A percentile compares a stretch with the other conserved stretches of the same genome.
Conservation (phyloP, 2,888 invertebrate species). For the Lobophora halterata region DNA sequence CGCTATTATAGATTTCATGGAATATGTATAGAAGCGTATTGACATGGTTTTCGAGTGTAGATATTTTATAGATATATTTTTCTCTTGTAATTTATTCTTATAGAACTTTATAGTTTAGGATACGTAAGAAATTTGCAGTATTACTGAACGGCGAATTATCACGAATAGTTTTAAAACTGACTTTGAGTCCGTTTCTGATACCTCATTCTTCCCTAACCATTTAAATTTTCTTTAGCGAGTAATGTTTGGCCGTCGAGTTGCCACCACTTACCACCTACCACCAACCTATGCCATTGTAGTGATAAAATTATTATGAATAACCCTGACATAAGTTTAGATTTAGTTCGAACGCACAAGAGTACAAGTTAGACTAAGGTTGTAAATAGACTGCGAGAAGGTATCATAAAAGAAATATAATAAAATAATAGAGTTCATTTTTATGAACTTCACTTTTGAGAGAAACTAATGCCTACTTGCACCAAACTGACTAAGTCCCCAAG, state of each 20-base stretch:
- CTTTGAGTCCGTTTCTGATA: constrained; percentile 22
- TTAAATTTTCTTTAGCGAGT: constrained; percentile 21
- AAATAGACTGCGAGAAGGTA: constrained; percentile 15
- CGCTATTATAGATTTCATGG: constrained; percentile 10
- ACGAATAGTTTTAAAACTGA: constrained; percentile 14
- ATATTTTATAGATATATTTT: constrained; percentile 28
- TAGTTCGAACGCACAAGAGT: constrained; percentile 58
- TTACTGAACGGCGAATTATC: constrained; percentile 23
- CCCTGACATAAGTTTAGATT: constrained; percentile 32
- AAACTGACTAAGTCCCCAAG: too few species aligned
- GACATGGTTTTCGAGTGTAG: constrained; percentile 26
- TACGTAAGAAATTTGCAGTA: constrained; percentile 29
- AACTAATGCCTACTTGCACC: too few species aligned
- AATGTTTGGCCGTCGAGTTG: constrained; percentile 18
- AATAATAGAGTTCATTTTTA: too few species aligned
- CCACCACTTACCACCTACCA: too few species aligned
- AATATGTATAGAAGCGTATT: constrained; percentile 17
- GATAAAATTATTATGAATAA: constrained; percentile 41
- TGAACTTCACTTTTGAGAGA: too few species aligned
- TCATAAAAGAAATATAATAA: too few species aligned
- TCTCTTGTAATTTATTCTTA: constrained; percentile 30
- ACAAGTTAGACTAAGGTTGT: constrained; percentile 65
- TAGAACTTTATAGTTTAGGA: constrained; percentile 21
- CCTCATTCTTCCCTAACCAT: constrained; percentile 20
- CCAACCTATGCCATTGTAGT: constrained; percentile 52